These are phyloP conservation scores for Phoenicopterus ruber DNA, from an alignment of 2,113 vertebrate genomes.

Conservation along the genomic window DNA sequence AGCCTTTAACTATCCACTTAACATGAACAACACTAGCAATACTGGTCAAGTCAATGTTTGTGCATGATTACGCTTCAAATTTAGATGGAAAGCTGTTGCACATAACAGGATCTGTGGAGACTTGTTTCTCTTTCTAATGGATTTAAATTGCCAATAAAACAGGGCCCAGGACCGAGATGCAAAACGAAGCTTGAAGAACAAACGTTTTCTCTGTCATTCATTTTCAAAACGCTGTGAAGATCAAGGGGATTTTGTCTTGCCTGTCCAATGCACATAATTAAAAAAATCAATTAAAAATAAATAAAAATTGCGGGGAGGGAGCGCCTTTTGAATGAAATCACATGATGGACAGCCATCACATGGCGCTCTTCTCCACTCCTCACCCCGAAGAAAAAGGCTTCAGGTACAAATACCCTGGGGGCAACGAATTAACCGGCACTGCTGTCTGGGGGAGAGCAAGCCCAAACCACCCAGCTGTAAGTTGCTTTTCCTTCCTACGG, in stretches of 20 bases:
- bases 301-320: background rate
- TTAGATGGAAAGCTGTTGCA: background rate
- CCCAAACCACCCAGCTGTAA: background rate
- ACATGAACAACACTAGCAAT: background rate
- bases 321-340: background rate
- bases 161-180: background rate
- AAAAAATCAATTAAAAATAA: background rate
- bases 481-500: background rate
- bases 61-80: slow-evolving; percentile 30
- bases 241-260: background rate
- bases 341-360: background rate
- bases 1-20: slow-evolving; percentile 52
- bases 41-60: slow-evolving; percentile 47
- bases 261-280: background rate
- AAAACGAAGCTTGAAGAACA: background rate
- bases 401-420: background rate
- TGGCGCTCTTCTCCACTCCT: background rate
- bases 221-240: background rate
- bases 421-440: fast-evolving
- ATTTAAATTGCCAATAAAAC: slow-evolving; percentile 11
- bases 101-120: background rate
- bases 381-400: background rate
- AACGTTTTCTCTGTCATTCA: background rate
- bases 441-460: background rate
- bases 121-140: slow-evolving; percentile 24